Conservation (phyloP, 2,113 vertebrate species). For the Boleophthalmus pectinirostris region DNA sequence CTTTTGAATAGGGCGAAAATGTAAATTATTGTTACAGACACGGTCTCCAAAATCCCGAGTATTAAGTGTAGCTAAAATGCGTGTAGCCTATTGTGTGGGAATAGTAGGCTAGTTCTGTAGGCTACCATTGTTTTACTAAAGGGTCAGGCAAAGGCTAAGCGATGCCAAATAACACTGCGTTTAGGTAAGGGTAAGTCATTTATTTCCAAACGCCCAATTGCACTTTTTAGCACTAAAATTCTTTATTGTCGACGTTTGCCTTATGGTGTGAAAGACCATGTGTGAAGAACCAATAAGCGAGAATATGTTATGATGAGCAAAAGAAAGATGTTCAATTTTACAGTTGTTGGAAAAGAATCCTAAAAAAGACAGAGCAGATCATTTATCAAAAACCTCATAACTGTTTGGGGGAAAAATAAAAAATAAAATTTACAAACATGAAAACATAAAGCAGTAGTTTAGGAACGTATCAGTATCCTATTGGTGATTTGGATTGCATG, state of each 20-base stretch:
- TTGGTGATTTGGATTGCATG: no score
- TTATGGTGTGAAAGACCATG: not conserved
- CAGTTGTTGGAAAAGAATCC: conserved; percentile 20
- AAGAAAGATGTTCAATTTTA: conserved; percentile 11
- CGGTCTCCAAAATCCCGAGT: not conserved
- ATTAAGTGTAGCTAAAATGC: not conserved
- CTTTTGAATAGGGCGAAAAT: not conserved
- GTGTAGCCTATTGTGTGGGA: conserved; percentile 12
- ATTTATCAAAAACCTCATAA: not conserved
- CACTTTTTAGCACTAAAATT: not conserved
- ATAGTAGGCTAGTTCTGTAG: conserved; percentile 23
- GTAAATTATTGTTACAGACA: not conserved
- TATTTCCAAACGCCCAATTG: not conserved
- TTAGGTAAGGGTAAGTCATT: not conserved
- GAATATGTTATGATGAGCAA: conserved; percentile 24
- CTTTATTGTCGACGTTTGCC: not conserved
- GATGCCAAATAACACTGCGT: conserved; percentile 11
- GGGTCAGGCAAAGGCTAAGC: conserved; percentile 15
- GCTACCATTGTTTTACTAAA: conserved; percentile 30
- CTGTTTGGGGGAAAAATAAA: no score
- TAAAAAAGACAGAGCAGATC: conserved; percentile 19
- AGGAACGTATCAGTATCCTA: no score
- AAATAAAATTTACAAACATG: no score
- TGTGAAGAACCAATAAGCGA: conserved; percentile 17
- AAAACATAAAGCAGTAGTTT: no score